Conservation (phyloP, 2,797 vertebrate genomes). For the Cheirogaleus major region DNA sequence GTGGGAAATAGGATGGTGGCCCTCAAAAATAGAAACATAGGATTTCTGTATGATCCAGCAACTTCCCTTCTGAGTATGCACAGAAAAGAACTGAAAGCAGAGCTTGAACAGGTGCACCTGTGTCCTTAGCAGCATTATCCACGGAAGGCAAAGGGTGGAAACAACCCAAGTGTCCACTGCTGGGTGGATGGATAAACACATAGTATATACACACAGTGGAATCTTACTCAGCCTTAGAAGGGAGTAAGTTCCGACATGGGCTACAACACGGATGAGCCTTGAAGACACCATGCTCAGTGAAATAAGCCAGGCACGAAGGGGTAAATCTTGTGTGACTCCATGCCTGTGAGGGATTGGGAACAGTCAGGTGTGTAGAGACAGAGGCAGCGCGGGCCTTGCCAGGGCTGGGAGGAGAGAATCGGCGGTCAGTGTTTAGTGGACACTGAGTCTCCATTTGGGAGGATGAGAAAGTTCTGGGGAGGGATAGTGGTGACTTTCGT, state of each 20-base stretch:
- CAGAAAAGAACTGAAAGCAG: not conserved
- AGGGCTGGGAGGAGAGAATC: not conserved
- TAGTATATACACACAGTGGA: fast-evolving
- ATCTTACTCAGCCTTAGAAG: not conserved
- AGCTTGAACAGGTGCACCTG: not conserved
- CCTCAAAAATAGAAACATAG: not conserved
- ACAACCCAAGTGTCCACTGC: too few relatives aligned
- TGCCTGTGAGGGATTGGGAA: not conserved
- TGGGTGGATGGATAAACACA: not conserved
- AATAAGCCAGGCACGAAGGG: not conserved
- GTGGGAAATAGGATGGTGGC: not conserved
- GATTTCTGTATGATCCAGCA: not conserved
- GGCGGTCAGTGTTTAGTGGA: not conserved
- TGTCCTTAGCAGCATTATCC: not conserved
- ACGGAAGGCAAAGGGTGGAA: not conserved
- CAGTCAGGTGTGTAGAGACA: not conserved
- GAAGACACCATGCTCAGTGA: not conserved
- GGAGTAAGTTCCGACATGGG: not conserved
- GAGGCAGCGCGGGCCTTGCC: not conserved
- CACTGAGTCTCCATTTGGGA: not conserved
- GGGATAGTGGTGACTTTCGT: not conserved
- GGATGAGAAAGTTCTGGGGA: not conserved
- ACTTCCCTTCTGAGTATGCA: not conserved
- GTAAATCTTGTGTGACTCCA: not conserved
- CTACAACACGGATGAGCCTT: not conserved